These are phyloP conservation scores for Hippolais icterina DNA, from an alignment of 2,113 vertebrate genomes.

Conservation along the genomic window DNA sequence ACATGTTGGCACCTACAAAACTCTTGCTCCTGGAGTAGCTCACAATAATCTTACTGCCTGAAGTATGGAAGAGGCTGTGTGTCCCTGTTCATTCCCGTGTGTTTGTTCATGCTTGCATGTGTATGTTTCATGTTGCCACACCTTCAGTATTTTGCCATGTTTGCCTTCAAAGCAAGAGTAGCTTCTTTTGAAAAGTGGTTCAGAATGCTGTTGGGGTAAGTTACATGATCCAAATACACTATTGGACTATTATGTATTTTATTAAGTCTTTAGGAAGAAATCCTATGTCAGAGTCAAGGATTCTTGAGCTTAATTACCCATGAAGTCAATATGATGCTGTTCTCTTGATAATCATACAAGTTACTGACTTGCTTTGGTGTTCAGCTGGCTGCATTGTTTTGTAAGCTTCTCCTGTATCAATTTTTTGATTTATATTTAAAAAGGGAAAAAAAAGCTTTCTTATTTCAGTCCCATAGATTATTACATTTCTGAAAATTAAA, in stretches of 20 bases:
- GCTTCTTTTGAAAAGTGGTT: neutral
- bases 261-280: neutral
- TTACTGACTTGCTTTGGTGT: neutral
- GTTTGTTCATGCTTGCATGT: neutral
- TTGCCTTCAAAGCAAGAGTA: neutral
- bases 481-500: neutral
- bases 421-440: neutral
- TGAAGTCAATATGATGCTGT: neutral
- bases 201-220: neutral
- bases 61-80: neutral
- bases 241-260: neutral
- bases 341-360: neutral
- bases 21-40: neutral
- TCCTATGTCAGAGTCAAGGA: neutral
- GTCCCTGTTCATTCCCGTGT: neutral
- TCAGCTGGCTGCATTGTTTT: neutral
- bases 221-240: neutral
- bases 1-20: neutral
- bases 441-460: neutral
- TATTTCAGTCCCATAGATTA: neutral
- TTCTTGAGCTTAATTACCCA: neutral
- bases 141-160: neutral
- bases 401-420: neutral
- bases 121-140: neutral
- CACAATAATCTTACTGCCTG: neutral